Conservation (phyloP, 2,113 vertebrate genomes). For the Furnarius figulus region DNA sequence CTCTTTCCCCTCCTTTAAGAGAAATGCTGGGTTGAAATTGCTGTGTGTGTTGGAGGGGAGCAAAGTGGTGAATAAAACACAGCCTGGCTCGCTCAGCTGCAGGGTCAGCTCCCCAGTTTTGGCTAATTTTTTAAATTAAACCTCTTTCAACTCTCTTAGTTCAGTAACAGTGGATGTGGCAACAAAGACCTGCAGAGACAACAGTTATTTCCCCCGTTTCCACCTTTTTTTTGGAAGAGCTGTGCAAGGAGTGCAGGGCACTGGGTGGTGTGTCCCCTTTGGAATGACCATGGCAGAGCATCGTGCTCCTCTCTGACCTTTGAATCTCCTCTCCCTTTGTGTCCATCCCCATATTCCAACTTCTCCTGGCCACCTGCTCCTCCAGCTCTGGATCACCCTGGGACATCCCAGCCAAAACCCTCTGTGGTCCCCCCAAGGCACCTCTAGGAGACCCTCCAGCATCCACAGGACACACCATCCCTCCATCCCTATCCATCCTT, state of each 20-base stretch:
- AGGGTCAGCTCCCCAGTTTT: slow-evolving; percentile 1
- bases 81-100: not conserved
- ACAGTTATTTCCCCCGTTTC: not conserved
- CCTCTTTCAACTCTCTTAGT: not conserved
- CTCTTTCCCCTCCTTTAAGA: not conserved
- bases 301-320: rapidly evolving
- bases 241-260: not conserved
- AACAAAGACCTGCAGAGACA: not conserved
- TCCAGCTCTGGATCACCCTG: rapidly evolving
- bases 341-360: not conserved
- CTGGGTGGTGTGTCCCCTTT: rapidly evolving
- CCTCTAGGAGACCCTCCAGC: no score
- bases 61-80: slow-evolving; percentile 29
- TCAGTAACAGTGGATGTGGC: not conserved
- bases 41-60: not conserved
- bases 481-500: no score
- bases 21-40: not conserved
- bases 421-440: rapidly evolving
- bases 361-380: not conserved
- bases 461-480: no score
- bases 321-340: rapidly evolving
- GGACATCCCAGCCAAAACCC: rapidly evolving
- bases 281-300: not conserved
- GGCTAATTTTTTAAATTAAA: not conserved
- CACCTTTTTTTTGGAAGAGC: not conserved